Conservation (phyloP, 2,113 vertebrate genomes). For the Mobula hypostoma region DNA sequence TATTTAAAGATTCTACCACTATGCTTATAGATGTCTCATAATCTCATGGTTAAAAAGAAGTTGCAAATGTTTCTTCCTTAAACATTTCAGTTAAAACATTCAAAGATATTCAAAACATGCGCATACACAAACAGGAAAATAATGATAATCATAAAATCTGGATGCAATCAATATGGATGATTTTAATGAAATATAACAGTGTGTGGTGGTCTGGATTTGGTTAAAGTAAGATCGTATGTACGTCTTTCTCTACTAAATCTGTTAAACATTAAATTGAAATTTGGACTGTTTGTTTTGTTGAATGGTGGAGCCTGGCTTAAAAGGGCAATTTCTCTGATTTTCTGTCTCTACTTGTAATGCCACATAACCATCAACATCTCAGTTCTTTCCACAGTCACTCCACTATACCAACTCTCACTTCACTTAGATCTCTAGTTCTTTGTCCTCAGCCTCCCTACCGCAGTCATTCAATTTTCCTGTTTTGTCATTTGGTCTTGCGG, state of each 20-base stretch:
- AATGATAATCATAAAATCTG: background rate
- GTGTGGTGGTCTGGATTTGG: background rate
- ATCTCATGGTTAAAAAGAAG: background rate
- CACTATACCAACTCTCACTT: too few species aligned
- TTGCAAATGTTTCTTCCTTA: background rate
- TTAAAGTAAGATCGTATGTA: background rate
- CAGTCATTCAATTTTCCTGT: too few species aligned
- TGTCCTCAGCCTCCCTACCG: too few species aligned
- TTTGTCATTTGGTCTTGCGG: too few species aligned
- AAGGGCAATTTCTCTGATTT: too few species aligned
- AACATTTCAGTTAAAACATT: background rate
- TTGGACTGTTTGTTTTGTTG: too few species aligned
- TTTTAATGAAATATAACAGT: background rate
- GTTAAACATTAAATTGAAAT: slow-evolving; percentile 10
- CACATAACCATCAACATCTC: too few species aligned
- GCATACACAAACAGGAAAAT: background rate
- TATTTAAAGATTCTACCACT: background rate
- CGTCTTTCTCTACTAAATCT: background rate
- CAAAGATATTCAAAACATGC: background rate
- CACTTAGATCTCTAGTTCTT: too few species aligned
- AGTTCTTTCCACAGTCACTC: too few species aligned
- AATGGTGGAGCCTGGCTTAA: too few species aligned
- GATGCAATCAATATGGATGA: background rate
- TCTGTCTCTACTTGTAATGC: too few species aligned
- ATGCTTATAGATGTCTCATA: background rate